Evolutionary conservation across 2,113 vertebrate species (phyloP).

Genomic region (Neolamprologus kungweensis): DNA sequence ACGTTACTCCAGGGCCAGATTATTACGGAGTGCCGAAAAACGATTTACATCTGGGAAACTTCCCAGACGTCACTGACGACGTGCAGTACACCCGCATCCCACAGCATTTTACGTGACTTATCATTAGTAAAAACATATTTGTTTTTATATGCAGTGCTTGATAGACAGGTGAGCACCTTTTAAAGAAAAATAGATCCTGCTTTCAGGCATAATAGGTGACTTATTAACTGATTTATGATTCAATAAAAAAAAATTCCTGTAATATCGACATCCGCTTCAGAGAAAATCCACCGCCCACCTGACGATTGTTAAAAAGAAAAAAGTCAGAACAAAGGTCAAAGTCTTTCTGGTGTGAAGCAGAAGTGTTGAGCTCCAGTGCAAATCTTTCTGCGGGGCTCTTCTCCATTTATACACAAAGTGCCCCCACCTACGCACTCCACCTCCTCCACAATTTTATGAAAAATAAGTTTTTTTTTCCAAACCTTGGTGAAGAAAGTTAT

Average conservation of each 20-base stretch:
- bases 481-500: background rate
- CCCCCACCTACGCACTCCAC: background rate
- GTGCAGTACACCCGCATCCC: background rate
- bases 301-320: background rate
- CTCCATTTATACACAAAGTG: background rate
- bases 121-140: background rate
- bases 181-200: background rate
- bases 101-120: background rate
- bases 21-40: background rate
- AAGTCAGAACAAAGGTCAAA: background rate
- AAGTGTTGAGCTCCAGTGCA: background rate
- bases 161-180: background rate
- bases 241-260: background rate
- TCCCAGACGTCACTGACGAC: rapidly evolving
- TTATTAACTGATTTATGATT: background rate
- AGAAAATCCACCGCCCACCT: background rate
- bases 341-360: background rate
- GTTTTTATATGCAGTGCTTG: background rate
- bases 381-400: background rate
- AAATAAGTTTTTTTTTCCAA: rapidly evolving
- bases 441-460: background rate
- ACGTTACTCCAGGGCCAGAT: background rate
- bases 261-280: background rate
- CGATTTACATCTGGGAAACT: background rate
- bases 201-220: background rate